These are phyloP conservation scores for Scaptomyza flava DNA, from an alignment of 2,888 invertebrate species.

Conservation along the genomic window DNA sequence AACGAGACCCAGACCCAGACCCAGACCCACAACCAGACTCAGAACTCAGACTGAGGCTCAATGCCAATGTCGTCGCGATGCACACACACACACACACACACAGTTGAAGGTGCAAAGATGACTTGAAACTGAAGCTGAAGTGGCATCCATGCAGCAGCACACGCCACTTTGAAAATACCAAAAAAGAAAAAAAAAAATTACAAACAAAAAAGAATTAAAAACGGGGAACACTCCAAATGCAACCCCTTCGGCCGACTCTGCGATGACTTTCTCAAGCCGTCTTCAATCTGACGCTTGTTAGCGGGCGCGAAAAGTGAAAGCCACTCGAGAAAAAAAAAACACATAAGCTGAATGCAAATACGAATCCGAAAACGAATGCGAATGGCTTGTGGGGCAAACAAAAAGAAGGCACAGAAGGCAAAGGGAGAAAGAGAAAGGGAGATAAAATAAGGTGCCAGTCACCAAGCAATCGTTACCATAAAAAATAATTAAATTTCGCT, in stretches of 20 bases:
- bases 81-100: slow-evolving; percentile 1
- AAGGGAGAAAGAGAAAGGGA: not conserved
- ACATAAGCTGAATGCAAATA: slow-evolving; percentile 8
- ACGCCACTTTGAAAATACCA: slow-evolving; percentile 1
- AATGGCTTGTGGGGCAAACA: not conserved
- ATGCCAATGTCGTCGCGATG: slow-evolving; percentile 34
- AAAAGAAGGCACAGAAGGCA: not conserved
- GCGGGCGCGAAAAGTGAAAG: slow-evolving; percentile 58
- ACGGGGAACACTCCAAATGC: slow-evolving; percentile 20
- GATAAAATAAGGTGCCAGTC: slow-evolving; percentile 7
- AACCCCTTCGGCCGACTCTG: slow-evolving; percentile 30
- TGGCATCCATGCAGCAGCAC: slow-evolving; percentile 16
- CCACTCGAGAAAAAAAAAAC: slow-evolving; percentile 8
- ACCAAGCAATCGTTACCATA: slow-evolving; percentile 55
- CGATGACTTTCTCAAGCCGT: not conserved
- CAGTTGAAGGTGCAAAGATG: slow-evolving; percentile 49
- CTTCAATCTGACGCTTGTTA: slow-evolving; percentile 16
- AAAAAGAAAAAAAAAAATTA: not conserved
- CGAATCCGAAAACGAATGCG: not conserved
- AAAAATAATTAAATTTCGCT: slow-evolving; percentile 79
- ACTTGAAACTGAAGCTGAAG: slow-evolving; percentile 25
- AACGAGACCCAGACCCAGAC: not conserved
- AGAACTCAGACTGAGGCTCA: slow-evolving; percentile 13
- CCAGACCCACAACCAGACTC: not conserved
- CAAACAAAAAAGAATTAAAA: not conserved